A percentile compares a stretch with the other conserved stretches of the same genome.
Evolutionary conservation across 2,797 vertebrate species (phyloP).

Genomic region (Macroramphosus scolopax): DNA sequence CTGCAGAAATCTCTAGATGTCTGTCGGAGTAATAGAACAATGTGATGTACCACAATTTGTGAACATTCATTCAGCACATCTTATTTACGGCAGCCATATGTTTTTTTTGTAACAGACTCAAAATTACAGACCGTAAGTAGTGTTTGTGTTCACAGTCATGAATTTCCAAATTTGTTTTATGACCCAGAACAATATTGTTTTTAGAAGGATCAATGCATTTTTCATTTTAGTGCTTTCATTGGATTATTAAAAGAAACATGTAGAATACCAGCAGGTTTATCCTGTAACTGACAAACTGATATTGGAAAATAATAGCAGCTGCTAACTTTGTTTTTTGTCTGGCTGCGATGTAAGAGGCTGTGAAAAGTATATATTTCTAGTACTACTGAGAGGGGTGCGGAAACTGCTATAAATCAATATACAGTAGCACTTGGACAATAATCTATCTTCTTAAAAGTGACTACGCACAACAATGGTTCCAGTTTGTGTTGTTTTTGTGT

Average conservation of each 20-base stretch:
- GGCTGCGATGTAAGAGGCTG: conserved; percentile 26
- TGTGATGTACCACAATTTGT: conserved; percentile 10
- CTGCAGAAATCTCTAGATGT: conserved; percentile 20
- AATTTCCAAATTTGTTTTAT: too few species aligned
- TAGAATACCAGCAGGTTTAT: not conserved
- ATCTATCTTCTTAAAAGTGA: conserved; percentile 63
- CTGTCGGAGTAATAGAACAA: conserved; percentile 20
- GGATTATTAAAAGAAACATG: conserved; percentile 2
- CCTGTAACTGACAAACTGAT: conserved; percentile 2
- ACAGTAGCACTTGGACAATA: conserved; percentile 62
- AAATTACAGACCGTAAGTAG: too few species aligned
- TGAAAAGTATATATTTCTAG: conserved; percentile 41
- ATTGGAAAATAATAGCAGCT: conserved; percentile 14
- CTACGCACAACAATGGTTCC: conserved; percentile 60
- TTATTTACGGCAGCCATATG: too few species aligned
- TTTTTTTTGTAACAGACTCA: too few species aligned
- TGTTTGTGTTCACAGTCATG: too few species aligned
- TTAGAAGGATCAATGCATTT: too few species aligned
- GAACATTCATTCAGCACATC: conserved; percentile 1
- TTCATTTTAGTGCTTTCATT: too few species aligned
- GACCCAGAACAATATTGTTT: too few species aligned
- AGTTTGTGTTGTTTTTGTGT: conserved; percentile 43
- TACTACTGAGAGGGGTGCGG: conserved; percentile 30
- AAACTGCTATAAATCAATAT: conserved; percentile 54
- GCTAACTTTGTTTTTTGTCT: conserved; percentile 17